Evolutionary conservation across 1,140 invertebrate genomes (phyloP).

Genomic region (Odontomachus brunneus): DNA sequence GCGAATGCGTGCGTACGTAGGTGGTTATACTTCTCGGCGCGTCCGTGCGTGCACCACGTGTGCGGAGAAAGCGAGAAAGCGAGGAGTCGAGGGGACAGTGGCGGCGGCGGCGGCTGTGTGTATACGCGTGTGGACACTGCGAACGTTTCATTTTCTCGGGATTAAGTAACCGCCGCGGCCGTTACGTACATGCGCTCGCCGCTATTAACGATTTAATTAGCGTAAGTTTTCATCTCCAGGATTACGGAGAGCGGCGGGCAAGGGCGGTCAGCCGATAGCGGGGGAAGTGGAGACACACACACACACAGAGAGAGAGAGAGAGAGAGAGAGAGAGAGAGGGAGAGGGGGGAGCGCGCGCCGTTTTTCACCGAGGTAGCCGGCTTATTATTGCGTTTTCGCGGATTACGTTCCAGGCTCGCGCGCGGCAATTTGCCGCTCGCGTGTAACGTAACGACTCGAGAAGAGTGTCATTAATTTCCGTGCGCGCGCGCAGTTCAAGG

Average conservation of each 20-base stretch:
- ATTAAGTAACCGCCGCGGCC: slow-evolving; percentile 83
- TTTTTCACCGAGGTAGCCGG: slow-evolving; percentile 77
- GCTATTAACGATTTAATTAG: slow-evolving; percentile 85
- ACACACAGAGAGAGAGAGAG: slow-evolving; percentile 3
- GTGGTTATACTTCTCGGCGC: slow-evolving; percentile 10
- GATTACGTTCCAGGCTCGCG: slow-evolving; percentile 68
- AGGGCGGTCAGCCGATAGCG: slow-evolving; percentile 47
- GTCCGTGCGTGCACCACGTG: not conserved
- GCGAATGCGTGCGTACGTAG: slow-evolving; percentile 11
- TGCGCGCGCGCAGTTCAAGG: slow-evolving; percentile 15
- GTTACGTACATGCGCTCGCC: slow-evolving; percentile 81
- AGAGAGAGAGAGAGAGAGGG: slow-evolving; percentile 23
- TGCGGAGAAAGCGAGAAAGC: slow-evolving; percentile 9
- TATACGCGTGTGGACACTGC: slow-evolving; percentile 71
- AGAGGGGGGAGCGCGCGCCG: slow-evolving; percentile 47
- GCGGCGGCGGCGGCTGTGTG: slow-evolving; percentile 48
- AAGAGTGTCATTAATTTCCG: slow-evolving; percentile 59
- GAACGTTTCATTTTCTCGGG: slow-evolving; percentile 83
- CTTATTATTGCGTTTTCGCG: slow-evolving; percentile 78
- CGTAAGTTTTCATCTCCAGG: slow-evolving; percentile 84
- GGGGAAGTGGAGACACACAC: too few species aligned
- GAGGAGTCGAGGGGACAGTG: too few species aligned
- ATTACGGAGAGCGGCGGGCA: slow-evolving; percentile 73
- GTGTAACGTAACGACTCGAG: slow-evolving; percentile 60
- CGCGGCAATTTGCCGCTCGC: slow-evolving; percentile 74